Base-by-base conservation (phyloP, 2,113 vertebrate species). In the Gambusia holbrooki region DNA sequence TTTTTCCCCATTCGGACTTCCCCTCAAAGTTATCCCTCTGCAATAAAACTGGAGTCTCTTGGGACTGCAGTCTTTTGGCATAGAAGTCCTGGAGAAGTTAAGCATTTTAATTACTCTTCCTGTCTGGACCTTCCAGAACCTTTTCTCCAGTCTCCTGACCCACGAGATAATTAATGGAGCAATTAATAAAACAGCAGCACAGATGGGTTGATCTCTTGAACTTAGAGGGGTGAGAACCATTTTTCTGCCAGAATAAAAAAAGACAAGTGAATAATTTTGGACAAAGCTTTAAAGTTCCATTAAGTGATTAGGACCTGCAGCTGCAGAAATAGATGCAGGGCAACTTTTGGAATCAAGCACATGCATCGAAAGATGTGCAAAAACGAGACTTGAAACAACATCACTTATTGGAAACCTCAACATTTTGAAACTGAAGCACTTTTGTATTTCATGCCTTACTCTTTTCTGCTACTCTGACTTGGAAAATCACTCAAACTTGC, bases 31-130 rank as follows among this genome's bases (percentile, higher is more conserved):
- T 54, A 54, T 3, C 51, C 25, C 8, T 58, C 68, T 54, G 33
- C 73, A 69, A 58, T 68, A 60, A 64, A 64, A 65, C 25, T 40
- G 8, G 7, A 15, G 64, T 82, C 80, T 61, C 77, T 62, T 65
- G 77, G 72, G 13, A 19, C 29, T 32, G 54, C 28, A 13, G 2
- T 61, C 17, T 29, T 45, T 25, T 14, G n/a, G n/a, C 62, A 14
- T 3, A 76, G 54, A 65, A 66, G 58, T 77, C 73, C 69, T 74
- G 17, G 35, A 71, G 71, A 42, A 35, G 73, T 71, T 84, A 61
- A 75, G 67, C 28, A 33, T 78, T 82, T 72, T 76, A 85, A 83
- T 82, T 79, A 83, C 64, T 72, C 54, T 66, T 73, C 66, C 28
- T 58, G 61, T 66, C 60, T 81, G 73, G 32, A 40, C 42, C 77